Evolutionary conservation across 2,797 vertebrate genomes (phyloP).

Genomic region (Melanotaenia boesemani): DNA sequence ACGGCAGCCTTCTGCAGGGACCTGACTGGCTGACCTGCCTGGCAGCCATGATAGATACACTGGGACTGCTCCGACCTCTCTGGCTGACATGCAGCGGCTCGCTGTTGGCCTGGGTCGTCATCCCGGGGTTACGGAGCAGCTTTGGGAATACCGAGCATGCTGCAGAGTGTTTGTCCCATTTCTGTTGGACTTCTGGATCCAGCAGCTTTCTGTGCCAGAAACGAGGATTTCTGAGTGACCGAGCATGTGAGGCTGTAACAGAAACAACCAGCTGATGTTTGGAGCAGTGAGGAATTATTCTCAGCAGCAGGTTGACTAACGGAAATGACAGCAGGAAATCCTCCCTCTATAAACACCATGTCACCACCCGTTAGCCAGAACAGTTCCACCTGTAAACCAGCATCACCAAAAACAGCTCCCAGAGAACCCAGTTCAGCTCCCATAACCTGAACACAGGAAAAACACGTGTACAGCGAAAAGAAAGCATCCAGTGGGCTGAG

Average conservation of each 20-base stretch:
- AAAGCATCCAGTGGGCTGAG: too few relatives aligned
- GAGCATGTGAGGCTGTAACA: constrained; percentile 19
- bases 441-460: too few relatives aligned
- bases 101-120: constrained; percentile 49
- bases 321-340: too few relatives aligned
- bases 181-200: constrained; percentile 25
- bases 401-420: too few relatives aligned
- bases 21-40: constrained; percentile 75
- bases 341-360: too few relatives aligned
- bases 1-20: constrained; percentile 62
- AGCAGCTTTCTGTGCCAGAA: constrained; percentile 28
- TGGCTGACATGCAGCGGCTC: constrained; percentile 71
- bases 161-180: constrained; percentile 38
- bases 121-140: constrained; percentile 49
- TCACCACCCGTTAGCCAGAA: too few relatives aligned
- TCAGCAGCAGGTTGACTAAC: not conserved
- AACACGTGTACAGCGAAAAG: too few relatives aligned
- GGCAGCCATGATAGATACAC: constrained; percentile 79
- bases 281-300: not conserved
- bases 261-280: not conserved
- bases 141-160: constrained; percentile 50
- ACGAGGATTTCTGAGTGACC: constrained; percentile 44
- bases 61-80: constrained; percentile 69
- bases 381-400: too few relatives aligned
- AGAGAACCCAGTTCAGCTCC: too few relatives aligned